phyloP scores from a whole-genome alignment of 2,797 vertebrate species.

The Buphagus erythrorhynchus region DNA sequence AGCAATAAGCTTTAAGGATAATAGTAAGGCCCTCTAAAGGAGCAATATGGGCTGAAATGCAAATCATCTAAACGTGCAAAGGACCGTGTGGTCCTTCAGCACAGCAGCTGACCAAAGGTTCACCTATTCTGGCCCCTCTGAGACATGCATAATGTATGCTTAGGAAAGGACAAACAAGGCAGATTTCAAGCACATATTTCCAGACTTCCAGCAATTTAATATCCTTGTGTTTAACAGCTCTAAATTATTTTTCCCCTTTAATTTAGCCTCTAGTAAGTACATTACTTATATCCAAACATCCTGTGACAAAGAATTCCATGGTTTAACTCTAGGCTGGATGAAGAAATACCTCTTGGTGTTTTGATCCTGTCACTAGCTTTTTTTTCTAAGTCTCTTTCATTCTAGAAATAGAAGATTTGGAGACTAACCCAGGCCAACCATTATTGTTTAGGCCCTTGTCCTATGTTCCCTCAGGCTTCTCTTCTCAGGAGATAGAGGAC shows the following conservation, averaged over 20 bases:
- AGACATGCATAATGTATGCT: not conserved
- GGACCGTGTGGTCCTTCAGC: accelerated
- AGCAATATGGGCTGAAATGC: not conserved
- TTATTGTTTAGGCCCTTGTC: not conserved
- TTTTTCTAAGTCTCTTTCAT: not conserved
- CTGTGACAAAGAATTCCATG: not conserved
- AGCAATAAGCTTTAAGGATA: not conserved
- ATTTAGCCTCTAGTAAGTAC: not conserved
- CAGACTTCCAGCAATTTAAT: not conserved
- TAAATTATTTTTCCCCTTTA: not conserved
- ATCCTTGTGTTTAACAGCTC: not conserved
- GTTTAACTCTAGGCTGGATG: not conserved
- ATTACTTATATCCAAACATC: not conserved
- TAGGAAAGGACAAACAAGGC: not conserved
- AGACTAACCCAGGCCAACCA: not conserved
- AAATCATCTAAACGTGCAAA: not conserved
- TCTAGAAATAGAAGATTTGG: not conserved
- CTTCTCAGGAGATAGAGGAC: not conserved
- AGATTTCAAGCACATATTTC: not conserved
- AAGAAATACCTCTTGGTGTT: not conserved
- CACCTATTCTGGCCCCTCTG: not conserved
- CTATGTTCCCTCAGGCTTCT: not conserved
- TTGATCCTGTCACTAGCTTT: not conserved
- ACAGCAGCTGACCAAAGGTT: not conserved
- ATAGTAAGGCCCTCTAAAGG: not conserved